Percentiles rank a stretch among this genome's conserved stretches.
Conservation (phyloP, 2,888 invertebrate genomes). For the Thymelicus acteon region DNA sequence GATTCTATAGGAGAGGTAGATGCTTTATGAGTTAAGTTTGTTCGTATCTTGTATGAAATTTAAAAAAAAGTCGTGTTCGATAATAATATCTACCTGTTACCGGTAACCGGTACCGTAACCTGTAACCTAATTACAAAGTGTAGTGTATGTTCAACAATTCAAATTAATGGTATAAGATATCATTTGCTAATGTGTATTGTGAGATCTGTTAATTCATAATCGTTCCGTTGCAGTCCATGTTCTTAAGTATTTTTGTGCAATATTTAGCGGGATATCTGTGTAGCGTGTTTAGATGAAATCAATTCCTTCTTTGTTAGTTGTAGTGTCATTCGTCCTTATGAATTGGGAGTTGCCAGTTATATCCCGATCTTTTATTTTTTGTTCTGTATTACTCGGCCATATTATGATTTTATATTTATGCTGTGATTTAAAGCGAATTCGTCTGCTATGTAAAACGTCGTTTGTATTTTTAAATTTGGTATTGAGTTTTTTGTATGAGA, state of each 20-base stretch:
- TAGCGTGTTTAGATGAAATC: slow-evolving; percentile 17
- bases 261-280: slow-evolving; percentile 45
- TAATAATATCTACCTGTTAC: not conserved
- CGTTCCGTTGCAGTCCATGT: slow-evolving; percentile 17
- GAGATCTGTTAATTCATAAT: slow-evolving; percentile 55
- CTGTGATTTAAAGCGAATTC: slow-evolving; percentile 64
- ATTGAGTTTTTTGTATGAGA: slow-evolving; percentile 46
- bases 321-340: slow-evolving; percentile 29
- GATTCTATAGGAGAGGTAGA: no score
- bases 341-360: slow-evolving; percentile 28
- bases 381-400: slow-evolving; percentile 52
- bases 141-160: slow-evolving; percentile 46
- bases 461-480: slow-evolving; percentile 46
- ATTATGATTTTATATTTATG: slow-evolving; percentile 55
- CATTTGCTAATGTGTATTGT: slow-evolving; percentile 60
- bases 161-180: slow-evolving; percentile 78
- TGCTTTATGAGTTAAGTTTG: no score
- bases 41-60: no score
- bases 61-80: not conserved
- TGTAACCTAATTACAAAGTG: slow-evolving; percentile 1
- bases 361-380: slow-evolving; percentile 40
- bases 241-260: slow-evolving; percentile 56
- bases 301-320: slow-evolving; percentile 12
- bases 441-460: slow-evolving; percentile 57
- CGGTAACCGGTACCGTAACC: not conserved